Evolutionary conservation across 2,113 vertebrate species (phyloP).

Genomic region (Leucoraja erinaceus): DNA sequence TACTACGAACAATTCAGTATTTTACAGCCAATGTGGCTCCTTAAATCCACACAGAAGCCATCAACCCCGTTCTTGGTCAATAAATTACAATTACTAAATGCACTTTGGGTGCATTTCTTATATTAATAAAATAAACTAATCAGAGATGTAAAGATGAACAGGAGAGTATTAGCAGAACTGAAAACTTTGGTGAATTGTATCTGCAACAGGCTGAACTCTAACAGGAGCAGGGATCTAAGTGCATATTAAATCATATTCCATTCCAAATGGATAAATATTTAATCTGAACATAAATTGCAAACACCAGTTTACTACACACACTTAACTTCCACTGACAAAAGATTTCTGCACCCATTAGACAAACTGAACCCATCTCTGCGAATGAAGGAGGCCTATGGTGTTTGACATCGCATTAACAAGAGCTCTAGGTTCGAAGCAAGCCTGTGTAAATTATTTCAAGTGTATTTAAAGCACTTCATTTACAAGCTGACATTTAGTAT

Average conservation of each 20-base stretch:
- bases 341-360: not conserved
- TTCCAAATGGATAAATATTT: not conserved
- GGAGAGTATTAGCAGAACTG: not conserved
- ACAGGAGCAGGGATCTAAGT: not conserved
- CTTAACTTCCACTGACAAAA: not conserved
- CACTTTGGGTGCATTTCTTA: not conserved
- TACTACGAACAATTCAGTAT: not conserved
- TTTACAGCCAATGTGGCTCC: not conserved
- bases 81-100: not conserved
- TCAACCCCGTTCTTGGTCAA: not conserved
- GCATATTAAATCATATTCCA: not conserved
- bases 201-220: not conserved
- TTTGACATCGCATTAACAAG: not conserved
- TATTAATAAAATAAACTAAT: not conserved
- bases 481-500: conserved; percentile 3
- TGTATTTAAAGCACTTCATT: not conserved
- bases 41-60: not conserved
- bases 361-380: not conserved
- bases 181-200: not conserved
- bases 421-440: not conserved
- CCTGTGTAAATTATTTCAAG: not conserved
- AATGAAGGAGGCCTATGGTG: not conserved
- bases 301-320: not conserved
- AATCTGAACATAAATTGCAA: not conserved
- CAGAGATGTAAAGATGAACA: not conserved